Evolutionary conservation across 2,113 vertebrate species (phyloP), one percentile per base, ranked within the genome.

Genomic region (Lepisosteus osseus): DNA sequence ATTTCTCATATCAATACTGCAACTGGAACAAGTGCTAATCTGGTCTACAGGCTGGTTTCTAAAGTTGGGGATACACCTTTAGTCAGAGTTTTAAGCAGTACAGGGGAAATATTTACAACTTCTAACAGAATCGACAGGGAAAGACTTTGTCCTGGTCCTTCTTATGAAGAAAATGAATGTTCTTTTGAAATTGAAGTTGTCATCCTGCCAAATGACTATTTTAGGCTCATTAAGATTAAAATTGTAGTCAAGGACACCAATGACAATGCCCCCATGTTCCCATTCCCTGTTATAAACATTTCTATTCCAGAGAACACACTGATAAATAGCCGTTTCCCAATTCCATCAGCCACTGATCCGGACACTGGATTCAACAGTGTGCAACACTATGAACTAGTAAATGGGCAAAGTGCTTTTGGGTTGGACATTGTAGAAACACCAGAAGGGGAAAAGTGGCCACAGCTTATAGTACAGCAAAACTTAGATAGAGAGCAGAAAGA

Each of bases 161-260:
- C 90, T 2, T 93, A 95, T 71, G 97, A 99, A 86, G 96, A 98
- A 86, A 94, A 92, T 0, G 97, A 99, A 84, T 99, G 97, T 83
- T 97, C 96, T 82, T 99, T 99, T 90, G 97, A 99, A 89, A 95
- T 99, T 67, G 97, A 99, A 88, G 97, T 99, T 78, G 97, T 99
- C 86, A 96, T 99, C 79, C 93, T 99, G 80, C 97, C 97, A 84
- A 99, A 99, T 88, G 97, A 99, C 86, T 97, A 96, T 86, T 99
- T 99, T 88, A 92, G 97, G 85, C 92, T 99, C 74, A 98, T 99
- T 86, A 99, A 99, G 90, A 97, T 99, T 77, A 99, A 99, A 91
- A 97, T 99, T 67, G 91, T 98, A 44, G 97, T 99, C 72, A 97
- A 95, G 90, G 98, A 99, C 91, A 97, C 96, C 86, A 99, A 99